These are phyloP conservation scores for Clunio marinus DNA, from an alignment of 2,888 invertebrate species.

Conservation along the genomic window DNA sequence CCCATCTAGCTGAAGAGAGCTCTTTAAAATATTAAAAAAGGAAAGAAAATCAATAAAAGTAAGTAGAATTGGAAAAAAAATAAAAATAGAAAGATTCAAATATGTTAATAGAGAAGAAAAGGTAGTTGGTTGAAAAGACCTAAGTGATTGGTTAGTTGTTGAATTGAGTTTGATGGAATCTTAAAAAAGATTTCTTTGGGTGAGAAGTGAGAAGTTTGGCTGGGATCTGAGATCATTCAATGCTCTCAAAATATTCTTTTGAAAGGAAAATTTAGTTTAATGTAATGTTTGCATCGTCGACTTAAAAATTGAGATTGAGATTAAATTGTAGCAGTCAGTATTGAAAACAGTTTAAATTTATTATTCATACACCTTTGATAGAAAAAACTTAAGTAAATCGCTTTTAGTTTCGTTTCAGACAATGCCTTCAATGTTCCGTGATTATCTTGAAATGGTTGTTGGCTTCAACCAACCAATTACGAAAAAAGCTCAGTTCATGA, in stretches of 20 bases:
- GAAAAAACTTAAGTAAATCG: no score
- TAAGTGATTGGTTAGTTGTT: slow-evolving; percentile 17
- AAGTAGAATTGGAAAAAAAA: slow-evolving; percentile 4
- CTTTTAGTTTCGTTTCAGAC: background rate
- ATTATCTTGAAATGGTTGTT: slow-evolving; percentile 32
- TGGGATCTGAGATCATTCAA: background rate
- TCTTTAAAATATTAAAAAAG: slow-evolving; percentile 15
- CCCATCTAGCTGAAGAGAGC: slow-evolving; percentile 20
- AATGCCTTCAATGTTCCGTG: slow-evolving; percentile 38
- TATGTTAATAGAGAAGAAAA: background rate
- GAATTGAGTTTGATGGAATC: slow-evolving; percentile 4
- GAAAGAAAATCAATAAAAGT: slow-evolving; percentile 25
- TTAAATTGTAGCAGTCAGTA: no score
- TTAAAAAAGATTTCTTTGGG: background rate
- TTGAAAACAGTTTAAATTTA: no score
- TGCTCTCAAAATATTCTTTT: background rate
- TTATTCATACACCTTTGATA: no score
- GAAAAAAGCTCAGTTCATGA: slow-evolving; percentile 26
- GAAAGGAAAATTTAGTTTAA: slow-evolving; percentile 2
- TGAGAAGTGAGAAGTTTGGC: background rate
- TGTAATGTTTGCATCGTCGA: no score
- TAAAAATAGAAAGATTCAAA: no score
- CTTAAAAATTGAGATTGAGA: no score
- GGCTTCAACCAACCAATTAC: slow-evolving; percentile 31
- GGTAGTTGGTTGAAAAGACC: slow-evolving; percentile 8